A percentile compares a stretch with the other conserved stretches of the same genome.
Conservation (phyloP, 2,888 invertebrate genomes). For the Xestobium rufovillosum region DNA sequence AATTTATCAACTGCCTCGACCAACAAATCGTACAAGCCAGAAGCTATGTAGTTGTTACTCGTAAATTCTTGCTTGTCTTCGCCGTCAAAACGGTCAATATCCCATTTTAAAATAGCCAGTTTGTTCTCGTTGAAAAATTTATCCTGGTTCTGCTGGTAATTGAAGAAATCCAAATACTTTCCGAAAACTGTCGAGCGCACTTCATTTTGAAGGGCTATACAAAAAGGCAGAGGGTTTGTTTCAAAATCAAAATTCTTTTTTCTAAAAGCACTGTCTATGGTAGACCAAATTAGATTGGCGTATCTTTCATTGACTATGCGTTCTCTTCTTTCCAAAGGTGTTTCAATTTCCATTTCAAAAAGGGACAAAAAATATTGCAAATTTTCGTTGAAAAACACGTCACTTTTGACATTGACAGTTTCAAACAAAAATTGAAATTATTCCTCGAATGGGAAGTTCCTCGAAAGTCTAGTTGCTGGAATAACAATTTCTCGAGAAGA, state of each 20-base stretch:
- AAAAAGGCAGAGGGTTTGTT: constrained; percentile 27
- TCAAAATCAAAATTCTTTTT: too few relatives aligned
- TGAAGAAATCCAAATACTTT: constrained; percentile 28
- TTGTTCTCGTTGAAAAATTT: constrained; percentile 27
- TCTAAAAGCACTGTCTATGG: neutral
- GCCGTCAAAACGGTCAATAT: constrained; percentile 17
- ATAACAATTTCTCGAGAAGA: too few relatives aligned
- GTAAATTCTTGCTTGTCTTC: constrained; percentile 16
- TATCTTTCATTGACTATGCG: neutral
- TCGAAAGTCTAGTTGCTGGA: too few relatives aligned
- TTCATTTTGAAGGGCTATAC: constrained; percentile 21
- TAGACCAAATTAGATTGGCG: neutral
- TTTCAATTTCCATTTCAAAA: too few relatives aligned
- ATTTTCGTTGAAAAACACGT: too few relatives aligned
- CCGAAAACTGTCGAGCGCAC: constrained; percentile 29
- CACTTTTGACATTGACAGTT: too few relatives aligned
- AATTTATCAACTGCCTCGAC: constrained; percentile 26
- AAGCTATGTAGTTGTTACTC: constrained; percentile 20
- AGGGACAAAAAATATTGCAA: too few relatives aligned
- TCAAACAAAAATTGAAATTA: too few relatives aligned
- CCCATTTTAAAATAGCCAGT: constrained; percentile 25
- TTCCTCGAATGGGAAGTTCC: too few relatives aligned
- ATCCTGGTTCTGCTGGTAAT: constrained; percentile 28
- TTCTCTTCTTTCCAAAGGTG: too few relatives aligned
- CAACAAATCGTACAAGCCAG: constrained; percentile 26